These are phyloP conservation scores for Clivina fossor DNA, from an alignment of 2,888 invertebrate genomes.

Conservation along the genomic window DNA sequence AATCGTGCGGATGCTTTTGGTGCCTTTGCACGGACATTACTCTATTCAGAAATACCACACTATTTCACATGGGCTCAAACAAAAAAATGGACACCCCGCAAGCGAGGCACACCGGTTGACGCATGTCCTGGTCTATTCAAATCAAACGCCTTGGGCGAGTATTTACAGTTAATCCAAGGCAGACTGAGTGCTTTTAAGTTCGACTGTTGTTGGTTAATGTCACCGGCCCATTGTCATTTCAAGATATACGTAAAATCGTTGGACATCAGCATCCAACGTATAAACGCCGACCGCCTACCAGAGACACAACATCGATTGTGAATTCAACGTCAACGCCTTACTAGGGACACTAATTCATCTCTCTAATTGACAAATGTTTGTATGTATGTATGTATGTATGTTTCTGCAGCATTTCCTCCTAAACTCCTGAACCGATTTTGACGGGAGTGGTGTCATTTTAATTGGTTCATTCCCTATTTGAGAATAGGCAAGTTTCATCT, in stretches of 20 bases:
- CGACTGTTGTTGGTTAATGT: conserved; percentile 42
- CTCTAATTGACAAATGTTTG: too few relatives aligned
- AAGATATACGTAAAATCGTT: conserved; percentile 18
- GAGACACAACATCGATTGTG: too few relatives aligned
- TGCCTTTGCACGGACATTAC: conserved; percentile 36
- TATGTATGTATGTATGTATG: too few relatives aligned
- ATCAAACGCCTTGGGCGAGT: conserved; percentile 32
- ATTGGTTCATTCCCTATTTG: too few relatives aligned
- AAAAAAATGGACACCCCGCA: conserved; percentile 30
- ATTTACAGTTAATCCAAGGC: conserved; percentile 35
- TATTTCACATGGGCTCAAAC: conserved; percentile 38
- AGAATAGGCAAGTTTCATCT: too few relatives aligned
- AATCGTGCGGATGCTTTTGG: conserved; percentile 20
- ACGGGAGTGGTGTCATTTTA: too few relatives aligned
- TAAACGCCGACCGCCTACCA: too few relatives aligned
- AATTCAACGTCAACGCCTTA: too few relatives aligned
- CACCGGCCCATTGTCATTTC: conserved; percentile 44
- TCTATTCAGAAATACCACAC: conserved; percentile 36
- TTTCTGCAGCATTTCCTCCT: too few relatives aligned
- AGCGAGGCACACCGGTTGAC: conserved; percentile 32
- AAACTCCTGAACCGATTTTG: too few relatives aligned
- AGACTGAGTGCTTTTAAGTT: conserved; percentile 34
- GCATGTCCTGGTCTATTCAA: conserved; percentile 19
- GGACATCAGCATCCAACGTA: conserved; percentile 13
- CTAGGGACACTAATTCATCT: too few relatives aligned